Base-by-base conservation (phyloP, 1,140 invertebrate genomes). In the Meloidogyne hapla region DNA sequence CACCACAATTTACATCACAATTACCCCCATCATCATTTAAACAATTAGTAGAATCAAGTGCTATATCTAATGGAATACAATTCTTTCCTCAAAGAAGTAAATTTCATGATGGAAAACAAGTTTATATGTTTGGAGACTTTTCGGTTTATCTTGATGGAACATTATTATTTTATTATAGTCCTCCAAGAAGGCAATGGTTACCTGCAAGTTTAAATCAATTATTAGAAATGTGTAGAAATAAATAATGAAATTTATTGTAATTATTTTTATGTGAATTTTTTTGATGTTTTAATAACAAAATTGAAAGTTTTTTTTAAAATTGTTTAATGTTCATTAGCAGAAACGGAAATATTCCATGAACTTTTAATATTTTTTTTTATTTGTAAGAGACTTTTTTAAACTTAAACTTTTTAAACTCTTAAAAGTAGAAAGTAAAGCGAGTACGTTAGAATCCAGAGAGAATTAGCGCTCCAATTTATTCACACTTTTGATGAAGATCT, bases 111-210 rank as follows among this genome's bases (percentile, higher is more conserved):
- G 74, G 74, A n/a, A 67, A 74, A 38, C 74, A 67, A 74, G 74
- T 75, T 64, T 75, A 40, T 38, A 67, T 75, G 65, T 75, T 75
- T 63, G 74, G 74, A 6, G 48, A 45, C 13, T 42, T 33, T 42
- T 74, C 74, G n/a, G 69, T 75, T 74, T 75, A 75, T 38, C 48
- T 75, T 2, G 74, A 75, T 45, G 70, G 74, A 28, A 75, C 74
- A 1, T 1, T 74, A n/a, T 4, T 75, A 56, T 74, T 75, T 40
- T 42, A 45, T 15, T 75, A 69, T 38, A 75, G 67, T 28, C 74
- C 74, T 13, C 64, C 74, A 15, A 75, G 21, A 28, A 42, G 74
- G 23, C 70, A 75, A 33, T 75, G 74, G 74, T 18, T 75, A 33
- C 74, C 74, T 6, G 69, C 64, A 26, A 74, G 65, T 69, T 25